Evolutionary conservation across 2,113 vertebrate genomes (phyloP).

Genomic region (Onychorhynchus coronatus): DNA sequence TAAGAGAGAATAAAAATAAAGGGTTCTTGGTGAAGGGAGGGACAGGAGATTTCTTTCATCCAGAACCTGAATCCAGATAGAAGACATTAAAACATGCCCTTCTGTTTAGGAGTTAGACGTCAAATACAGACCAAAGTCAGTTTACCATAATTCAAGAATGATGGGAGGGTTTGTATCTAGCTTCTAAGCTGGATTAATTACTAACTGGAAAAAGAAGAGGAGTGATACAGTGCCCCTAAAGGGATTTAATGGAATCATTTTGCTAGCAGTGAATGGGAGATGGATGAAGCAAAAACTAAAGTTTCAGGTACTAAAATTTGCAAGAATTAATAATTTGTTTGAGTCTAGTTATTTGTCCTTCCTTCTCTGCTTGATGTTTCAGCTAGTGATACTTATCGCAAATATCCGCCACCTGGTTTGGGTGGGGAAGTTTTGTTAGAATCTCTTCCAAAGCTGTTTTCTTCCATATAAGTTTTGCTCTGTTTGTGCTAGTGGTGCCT

Average conservation of each 20-base stretch:
- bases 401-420: background rate
- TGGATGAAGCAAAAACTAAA: background rate
- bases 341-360: background rate
- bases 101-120: background rate
- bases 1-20: background rate
- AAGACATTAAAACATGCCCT: background rate
- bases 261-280: background rate
- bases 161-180: background rate
- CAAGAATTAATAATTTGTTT: background rate
- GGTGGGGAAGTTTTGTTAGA: background rate
- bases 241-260: background rate
- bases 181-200: background rate
- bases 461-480: background rate
- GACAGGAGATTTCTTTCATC: background rate
- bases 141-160: background rate
- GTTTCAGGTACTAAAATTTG: background rate
- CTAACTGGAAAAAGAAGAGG: background rate
- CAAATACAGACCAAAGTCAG: background rate
- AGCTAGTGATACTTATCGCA: background rate
- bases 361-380: background rate
- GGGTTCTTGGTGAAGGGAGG: background rate
- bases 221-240: background rate
- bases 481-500: background rate
- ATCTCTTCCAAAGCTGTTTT: background rate
- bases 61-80: background rate